These are phyloP conservation scores for Diarsia rubi DNA, from an alignment of 2,888 invertebrate species.

Conservation along the genomic window DNA sequence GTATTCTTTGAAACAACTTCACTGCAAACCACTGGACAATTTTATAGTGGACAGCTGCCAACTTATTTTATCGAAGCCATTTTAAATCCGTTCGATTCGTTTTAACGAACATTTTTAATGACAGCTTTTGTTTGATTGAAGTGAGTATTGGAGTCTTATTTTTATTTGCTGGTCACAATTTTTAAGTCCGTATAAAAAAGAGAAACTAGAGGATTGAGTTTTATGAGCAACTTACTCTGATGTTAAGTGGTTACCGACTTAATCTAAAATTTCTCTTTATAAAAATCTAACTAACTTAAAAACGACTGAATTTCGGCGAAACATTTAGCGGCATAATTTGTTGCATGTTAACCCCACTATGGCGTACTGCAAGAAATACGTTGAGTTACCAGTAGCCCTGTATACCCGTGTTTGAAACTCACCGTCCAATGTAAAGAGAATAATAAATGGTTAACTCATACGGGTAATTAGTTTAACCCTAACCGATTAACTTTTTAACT, in stretches of 20 bases:
- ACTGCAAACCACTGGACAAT: conserved; percentile 1
- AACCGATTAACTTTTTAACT: conserved; percentile 22
- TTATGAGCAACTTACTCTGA: neutral
- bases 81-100: conserved; percentile 29
- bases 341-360: no score
- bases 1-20: neutral
- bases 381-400: no score
- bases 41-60: conserved; percentile 35
- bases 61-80: conserved; percentile 34
- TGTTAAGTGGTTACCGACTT: no score
- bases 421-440: conserved; percentile 9
- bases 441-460: neutral
- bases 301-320: no score
- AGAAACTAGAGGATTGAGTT: neutral
- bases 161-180: neutral
- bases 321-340: no score
- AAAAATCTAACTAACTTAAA: no score
- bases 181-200: neutral
- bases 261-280: no score
- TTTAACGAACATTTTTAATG: conserved; percentile 27
- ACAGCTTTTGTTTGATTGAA: conserved; percentile 11
- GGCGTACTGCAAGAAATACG: no score
- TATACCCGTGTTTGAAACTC: neutral
- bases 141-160: neutral
- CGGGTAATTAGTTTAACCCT: neutral